These are phyloP conservation scores for Cephonodes hylas DNA, from an alignment of 2,888 invertebrate species.

Conservation along the genomic window DNA sequence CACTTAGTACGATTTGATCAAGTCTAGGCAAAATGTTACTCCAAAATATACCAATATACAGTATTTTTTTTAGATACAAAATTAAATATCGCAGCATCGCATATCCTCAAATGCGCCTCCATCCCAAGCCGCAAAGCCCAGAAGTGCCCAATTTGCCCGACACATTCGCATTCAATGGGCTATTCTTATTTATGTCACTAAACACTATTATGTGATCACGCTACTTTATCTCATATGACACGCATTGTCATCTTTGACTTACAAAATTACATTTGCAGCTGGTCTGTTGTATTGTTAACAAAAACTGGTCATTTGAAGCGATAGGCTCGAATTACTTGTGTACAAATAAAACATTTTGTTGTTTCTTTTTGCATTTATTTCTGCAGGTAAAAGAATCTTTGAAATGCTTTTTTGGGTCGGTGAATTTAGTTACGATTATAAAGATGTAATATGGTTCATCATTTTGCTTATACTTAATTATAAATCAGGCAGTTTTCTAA, in stretches of 20 bases:
- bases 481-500: too few species aligned
- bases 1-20: too few species aligned
- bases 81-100: not conserved
- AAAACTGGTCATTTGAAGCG: slow-evolving; percentile 54
- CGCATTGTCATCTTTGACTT: slow-evolving; percentile 8
- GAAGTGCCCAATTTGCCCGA: slow-evolving; percentile 1
- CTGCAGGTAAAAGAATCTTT: too few species aligned
- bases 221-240: slow-evolving; percentile 6
- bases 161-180: not conserved
- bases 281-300: not conserved
- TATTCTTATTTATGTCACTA: slow-evolving; percentile 5
- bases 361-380: too few species aligned
- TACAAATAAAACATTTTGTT: slow-evolving; percentile 46
- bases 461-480: too few species aligned
- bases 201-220: slow-evolving; percentile 10
- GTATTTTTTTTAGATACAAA: too few species aligned
- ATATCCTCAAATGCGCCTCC: not conserved
- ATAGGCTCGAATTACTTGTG: slow-evolving; percentile 46
- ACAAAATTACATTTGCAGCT: slow-evolving; percentile 10
- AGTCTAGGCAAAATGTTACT: too few species aligned
- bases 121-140: not conserved
- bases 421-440: too few species aligned
- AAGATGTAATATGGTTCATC: too few species aligned
- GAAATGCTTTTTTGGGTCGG: too few species aligned
- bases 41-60: too few species aligned